These are phyloP conservation scores for Hemicrepidius hirtus DNA, from an alignment of 2,888 invertebrate species.

Conservation along the genomic window DNA sequence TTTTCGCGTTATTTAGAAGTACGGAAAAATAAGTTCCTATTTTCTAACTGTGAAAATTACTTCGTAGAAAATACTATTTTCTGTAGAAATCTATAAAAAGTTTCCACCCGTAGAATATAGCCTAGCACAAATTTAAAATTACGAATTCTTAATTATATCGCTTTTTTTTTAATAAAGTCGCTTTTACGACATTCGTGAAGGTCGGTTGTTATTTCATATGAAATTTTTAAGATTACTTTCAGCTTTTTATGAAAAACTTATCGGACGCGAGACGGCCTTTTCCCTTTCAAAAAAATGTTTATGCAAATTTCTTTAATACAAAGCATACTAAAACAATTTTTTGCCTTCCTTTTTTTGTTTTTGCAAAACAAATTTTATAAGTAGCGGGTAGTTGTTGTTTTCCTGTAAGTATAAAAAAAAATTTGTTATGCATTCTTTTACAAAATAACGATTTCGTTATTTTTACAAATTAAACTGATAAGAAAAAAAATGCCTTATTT, in stretches of 20 bases:
- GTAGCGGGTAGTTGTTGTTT: background rate
- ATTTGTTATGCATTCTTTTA: too few species aligned
- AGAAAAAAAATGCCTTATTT: too few species aligned
- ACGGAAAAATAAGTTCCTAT: conserved; percentile 39
- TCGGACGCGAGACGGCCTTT: conserved; percentile 25
- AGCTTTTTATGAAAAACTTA: conserved; percentile 21
- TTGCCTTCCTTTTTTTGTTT: background rate
- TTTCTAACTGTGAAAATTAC: conserved; percentile 32
- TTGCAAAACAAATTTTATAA: background rate
- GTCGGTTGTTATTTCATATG: conserved; percentile 18
- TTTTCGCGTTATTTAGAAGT: conserved; percentile 35
- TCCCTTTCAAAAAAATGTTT: conserved; percentile 19
- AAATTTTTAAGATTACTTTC: conserved; percentile 23
- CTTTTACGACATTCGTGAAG: conserved; percentile 23
- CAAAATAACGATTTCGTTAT: too few species aligned
- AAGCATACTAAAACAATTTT: conserved; percentile 2
- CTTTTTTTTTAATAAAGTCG: conserved; percentile 18
- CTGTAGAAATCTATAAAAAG: conserved; percentile 15
- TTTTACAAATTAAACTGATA: too few species aligned
- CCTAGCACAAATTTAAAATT: conserved; percentile 20
- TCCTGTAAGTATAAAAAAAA: background rate
- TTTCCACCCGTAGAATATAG: conserved; percentile 20
- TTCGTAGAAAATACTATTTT: conserved; percentile 23
- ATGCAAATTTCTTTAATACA: conserved; percentile 17
- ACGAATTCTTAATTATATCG: conserved; percentile 20